Percentiles rank a stretch among this genome's conserved stretches.
phyloP scores from a whole-genome alignment of 2,797 vertebrate genomes.

The Muscicapa striata region DNA sequence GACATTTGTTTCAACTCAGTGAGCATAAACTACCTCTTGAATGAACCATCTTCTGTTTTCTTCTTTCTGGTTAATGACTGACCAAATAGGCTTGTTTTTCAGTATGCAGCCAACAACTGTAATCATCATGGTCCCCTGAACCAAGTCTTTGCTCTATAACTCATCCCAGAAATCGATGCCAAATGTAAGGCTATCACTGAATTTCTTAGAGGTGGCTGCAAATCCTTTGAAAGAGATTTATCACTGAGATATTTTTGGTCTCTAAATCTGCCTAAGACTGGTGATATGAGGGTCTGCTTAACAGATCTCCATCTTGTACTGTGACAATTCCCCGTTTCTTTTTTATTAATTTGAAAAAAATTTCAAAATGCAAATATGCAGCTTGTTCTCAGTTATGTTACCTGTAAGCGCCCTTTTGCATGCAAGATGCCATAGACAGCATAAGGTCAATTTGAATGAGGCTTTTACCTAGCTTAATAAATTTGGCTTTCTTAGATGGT shows the following conservation, averaged over 20 bases:
- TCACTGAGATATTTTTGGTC: background rate
- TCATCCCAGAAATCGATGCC: background rate
- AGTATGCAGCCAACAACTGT: background rate
- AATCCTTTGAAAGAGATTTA: background rate
- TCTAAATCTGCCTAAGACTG: background rate
- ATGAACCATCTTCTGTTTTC: background rate
- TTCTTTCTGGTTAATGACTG: constrained; percentile 25
- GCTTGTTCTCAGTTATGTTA: no score
- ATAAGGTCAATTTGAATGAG: no score
- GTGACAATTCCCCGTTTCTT: no score
- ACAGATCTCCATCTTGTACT: background rate
- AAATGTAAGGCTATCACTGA: background rate
- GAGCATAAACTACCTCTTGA: constrained; percentile 5
- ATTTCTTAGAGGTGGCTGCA: background rate
- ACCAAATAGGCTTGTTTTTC: constrained; percentile 21
- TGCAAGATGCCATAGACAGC: no score
- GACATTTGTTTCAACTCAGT: background rate
- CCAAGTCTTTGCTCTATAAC: background rate
- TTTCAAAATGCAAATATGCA: no score
- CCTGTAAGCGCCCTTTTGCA: no score
- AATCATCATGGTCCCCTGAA: background rate
- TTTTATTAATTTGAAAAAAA: no score
- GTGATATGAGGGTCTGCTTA: background rate
- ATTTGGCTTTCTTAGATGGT: no score
- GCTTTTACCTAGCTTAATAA: no score